A percentile compares a stretch with the other conserved stretches of the same genome.
Conservation (phyloP, 1,140 invertebrate genomes). For the Drosophila sucinea region DNA sequence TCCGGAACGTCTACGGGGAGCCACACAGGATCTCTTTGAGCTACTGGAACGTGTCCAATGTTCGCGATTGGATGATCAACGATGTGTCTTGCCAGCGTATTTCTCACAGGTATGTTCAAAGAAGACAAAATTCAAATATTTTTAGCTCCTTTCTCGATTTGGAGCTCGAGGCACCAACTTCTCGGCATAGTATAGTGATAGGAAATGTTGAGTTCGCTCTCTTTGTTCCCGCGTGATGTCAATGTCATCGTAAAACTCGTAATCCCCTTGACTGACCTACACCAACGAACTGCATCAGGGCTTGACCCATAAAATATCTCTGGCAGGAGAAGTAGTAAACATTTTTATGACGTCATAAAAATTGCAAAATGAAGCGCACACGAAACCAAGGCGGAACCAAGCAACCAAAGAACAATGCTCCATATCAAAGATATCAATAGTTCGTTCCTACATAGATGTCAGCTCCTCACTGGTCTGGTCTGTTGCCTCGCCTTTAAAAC, state of each 20-base stretch:
- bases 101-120: constrained; percentile 90
- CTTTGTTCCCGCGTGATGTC: too few species aligned
- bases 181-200: too few species aligned
- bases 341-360: constrained; percentile 66
- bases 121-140: neutral
- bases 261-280: constrained; percentile 26
- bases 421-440: constrained; percentile 6
- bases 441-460: neutral
- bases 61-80: constrained; percentile 96
- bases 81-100: constrained; percentile 94
- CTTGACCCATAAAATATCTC: constrained; percentile 62
- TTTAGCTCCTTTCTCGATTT: too few species aligned
- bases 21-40: constrained; percentile 93
- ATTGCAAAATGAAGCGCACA: constrained; percentile 55
- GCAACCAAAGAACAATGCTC: constrained; percentile 30
- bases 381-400: constrained; percentile 29
- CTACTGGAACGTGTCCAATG: constrained; percentile 95
- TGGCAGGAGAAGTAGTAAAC: constrained; percentile 43
- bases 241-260: too few species aligned
- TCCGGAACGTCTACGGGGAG: constrained; percentile 85
- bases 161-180: too few species aligned
- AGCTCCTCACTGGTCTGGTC: neutral
- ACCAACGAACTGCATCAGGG: constrained; percentile 39
- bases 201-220: too few species aligned
- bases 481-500: constrained; percentile 53